A percentile compares a stretch with the other conserved stretches of the same genome.
phyloP scores from a whole-genome alignment of 2,113 vertebrate species.

The Ophthalmolycus amberensis region DNA sequence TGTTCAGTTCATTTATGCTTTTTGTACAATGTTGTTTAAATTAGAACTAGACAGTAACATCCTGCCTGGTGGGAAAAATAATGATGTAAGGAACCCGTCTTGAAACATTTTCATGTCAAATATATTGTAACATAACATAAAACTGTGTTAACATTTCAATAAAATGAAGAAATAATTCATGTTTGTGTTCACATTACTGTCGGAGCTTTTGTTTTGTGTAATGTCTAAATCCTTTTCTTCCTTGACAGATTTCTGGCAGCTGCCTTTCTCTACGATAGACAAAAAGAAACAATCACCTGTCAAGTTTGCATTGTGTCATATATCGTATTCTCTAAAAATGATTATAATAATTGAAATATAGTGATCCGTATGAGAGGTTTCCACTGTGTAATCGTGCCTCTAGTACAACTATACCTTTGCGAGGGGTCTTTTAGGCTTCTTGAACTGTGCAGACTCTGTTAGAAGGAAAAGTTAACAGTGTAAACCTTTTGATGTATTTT shows the following conservation, averaged over 20 bases:
- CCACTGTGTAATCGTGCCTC: not conserved
- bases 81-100: not conserved
- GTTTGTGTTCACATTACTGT: slow-evolving; percentile 5
- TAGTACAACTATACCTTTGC: slow-evolving; percentile 69
- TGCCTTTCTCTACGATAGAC: slow-evolving; percentile 54
- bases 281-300: not conserved
- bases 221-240: slow-evolving; percentile 64
- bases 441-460: slow-evolving; percentile 84
- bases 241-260: slow-evolving; percentile 48
- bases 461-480: slow-evolving; percentile 13
- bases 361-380: not conserved
- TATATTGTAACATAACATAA: slow-evolving; percentile 9
- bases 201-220: not conserved
- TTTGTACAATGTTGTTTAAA: not conserved
- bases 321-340: not conserved
- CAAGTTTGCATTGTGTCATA: not conserved
- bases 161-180: not conserved
- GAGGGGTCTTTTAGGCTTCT: slow-evolving; percentile 68
- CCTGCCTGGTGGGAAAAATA: not conserved
- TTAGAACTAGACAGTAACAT: slow-evolving; percentile 1
- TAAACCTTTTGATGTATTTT: not conserved
- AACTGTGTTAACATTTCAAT: slow-evolving; percentile 27
- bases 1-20: not conserved
- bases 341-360: not conserved
- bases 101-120: slow-evolving; percentile 13